Evolutionary conservation across 2,797 vertebrate species (phyloP), one percentile per base, ranked within the genome.

Genomic region (Acipenser ruthenus): DNA sequence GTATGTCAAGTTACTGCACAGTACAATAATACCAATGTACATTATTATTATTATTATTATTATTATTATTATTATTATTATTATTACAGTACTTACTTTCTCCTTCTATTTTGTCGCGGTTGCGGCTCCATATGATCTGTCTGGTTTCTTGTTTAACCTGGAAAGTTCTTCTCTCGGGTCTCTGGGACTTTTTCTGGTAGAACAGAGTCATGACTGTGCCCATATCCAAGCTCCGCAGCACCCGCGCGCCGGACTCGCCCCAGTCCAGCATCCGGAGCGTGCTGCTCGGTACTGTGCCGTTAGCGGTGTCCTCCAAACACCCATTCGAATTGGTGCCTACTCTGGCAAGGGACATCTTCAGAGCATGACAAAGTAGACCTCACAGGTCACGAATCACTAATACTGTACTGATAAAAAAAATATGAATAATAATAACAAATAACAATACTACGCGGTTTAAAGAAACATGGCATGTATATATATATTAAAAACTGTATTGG

Each of bases 181-280:
- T 76, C 81, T 93, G 92, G 0, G 91, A 92, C 67, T 93, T 93
- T 77, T 94, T 93, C 83, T 92, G 92, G 73, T 93, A 91, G 84
- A 92, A 94, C 50, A 93, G 48, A 8, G 91, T 93, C 83, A 94
- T 87, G 47, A 91, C 89, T 0, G 91, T 90, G 56, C 92, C 92
- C 69, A 86, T 82, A 80, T 91, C 91, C 79, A 94, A 80, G 79
- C 87, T 86, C 75, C 83, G 84, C 56, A 92, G 85, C 76, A 86
- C 74, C 63, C 82, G 83, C 12, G 81, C 64, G 8, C 80, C 80
- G 12, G 83, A 79, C 70, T 90, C 87, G 1, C 80, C 78, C 79
- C 89, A 82, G 80, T 90, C 89, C 77, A 75, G 72, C 81, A 79
- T 79, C 73, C 82, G 77, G 68, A 79, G 83, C 71, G 71, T 73